Evolutionary conservation across 2,113 vertebrate species (phyloP), one percentile per base, ranked within the genome.

Genomic region (Callithrix jacchus): DNA sequence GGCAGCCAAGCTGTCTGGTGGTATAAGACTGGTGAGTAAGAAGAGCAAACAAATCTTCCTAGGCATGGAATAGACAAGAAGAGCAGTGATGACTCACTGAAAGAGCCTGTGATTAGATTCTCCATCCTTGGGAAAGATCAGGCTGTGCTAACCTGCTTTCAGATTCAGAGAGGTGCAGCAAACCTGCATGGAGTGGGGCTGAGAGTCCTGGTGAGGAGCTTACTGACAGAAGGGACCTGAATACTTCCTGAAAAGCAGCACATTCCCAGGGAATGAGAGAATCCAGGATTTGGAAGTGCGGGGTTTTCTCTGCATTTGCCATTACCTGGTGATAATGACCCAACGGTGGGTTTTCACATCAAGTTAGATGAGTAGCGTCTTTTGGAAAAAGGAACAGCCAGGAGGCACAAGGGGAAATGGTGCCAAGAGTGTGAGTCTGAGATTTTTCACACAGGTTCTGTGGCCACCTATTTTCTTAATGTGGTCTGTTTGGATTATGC

Each of bases 121-220:
- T 93, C 27, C 3, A 0, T 8, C 2, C 64, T 70, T n/a, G 11
- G 27, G n/a, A 25, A 32, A 68, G 52, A 27, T 6, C 10, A 66
- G 37, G 58, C 82, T 8, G 61, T 82, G 54, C 25, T 27, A 71
- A 40, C 11, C 54, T 73, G 21, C n/a, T 82, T 52, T 54, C 9
- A 71, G 23, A 64, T 45, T 14, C 16, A 17, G 25, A 66, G 42
- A 56, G 3, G 20, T 23, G 2, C 76, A 25, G 32, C 3, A 20
- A 58, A 35, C 32, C 25, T 7, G 18, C 1, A 12, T 6, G 3
- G 6, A 12, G 23, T 6, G 13, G 5, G 14, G 0, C 1, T 32
- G 42, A 11, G 25, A 35, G 45, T 88, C 35, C 32, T 40, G 20
- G 25, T 30, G 61, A n/a, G n/a, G 17, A 25, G 35, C 64, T 73